Conservation (phyloP, 2,113 vertebrate species). For the Accipiter virgatus region DNA sequence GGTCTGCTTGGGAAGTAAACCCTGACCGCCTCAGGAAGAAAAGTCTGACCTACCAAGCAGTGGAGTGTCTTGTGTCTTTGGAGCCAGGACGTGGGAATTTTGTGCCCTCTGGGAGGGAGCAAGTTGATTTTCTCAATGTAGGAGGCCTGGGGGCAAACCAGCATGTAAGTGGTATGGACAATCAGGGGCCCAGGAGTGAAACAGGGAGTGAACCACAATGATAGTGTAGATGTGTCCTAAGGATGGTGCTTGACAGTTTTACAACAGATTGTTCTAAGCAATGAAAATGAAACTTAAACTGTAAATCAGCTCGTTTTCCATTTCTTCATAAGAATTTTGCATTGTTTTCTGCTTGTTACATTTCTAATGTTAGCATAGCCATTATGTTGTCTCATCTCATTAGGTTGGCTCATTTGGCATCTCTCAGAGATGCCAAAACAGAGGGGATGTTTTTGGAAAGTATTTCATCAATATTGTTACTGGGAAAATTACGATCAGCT, state of each 20-base stretch:
- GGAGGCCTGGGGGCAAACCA: conserved; percentile 19
- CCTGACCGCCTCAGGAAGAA: neutral
- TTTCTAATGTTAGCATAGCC: neutral
- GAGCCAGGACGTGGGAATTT: neutral
- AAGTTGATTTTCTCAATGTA: neutral
- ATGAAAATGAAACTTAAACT: neutral
- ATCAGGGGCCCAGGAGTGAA: neutral
- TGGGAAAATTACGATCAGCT: neutral
- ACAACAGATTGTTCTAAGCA: neutral
- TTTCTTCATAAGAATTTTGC: neutral
- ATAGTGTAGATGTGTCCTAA: neutral
- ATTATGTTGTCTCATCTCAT: neutral
- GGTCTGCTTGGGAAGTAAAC: neutral
- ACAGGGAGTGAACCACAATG: neutral
- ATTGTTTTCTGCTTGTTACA: neutral
- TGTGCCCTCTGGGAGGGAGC: conserved; percentile 2
- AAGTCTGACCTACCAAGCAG: neutral
- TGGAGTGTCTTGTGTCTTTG: neutral
- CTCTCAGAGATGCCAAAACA: neutral
- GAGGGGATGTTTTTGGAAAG: neutral
- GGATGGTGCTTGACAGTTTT: neutral
- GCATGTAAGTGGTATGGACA: neutral
- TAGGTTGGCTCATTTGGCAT: neutral
- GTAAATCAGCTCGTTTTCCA: neutral
- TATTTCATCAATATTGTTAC: neutral